Evolutionary conservation across 2,113 vertebrate genomes (phyloP), one percentile per base, ranked within the genome.

Genomic region (Actenoides lindsayi): DNA sequence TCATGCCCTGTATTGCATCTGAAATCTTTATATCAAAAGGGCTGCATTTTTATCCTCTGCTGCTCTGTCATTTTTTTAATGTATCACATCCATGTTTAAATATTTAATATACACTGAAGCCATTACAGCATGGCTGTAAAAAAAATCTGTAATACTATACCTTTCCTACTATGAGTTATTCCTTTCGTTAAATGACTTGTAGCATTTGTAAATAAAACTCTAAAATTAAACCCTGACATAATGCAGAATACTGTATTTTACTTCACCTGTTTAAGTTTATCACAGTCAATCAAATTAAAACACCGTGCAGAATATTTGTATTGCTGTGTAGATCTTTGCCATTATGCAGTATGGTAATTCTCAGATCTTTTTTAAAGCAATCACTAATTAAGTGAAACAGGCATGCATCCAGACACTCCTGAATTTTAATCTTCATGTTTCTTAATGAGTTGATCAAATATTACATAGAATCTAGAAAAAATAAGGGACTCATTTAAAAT

Each of bases 391-490:
- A 94, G 65, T 64, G 41, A 89, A 89, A 73, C 62, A 90, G 89
- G 62, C 91, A 91, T 50, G 54, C 74, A 89, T 94, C 83, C 89
- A 94, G 91, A 65, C 75, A 59, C 37, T 94, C 74, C 57, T 94
- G 95, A 89, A 96, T 97, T 91, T 95, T 96, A 94, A 92, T 89
- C 77, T 90, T 83, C 74, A 35, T 92, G 81, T 83, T 95, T 94
- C 87, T 85, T 93, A 96, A 95, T 91, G 80, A 89, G 57, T 91
- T 84, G 83, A 79, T 95, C 69, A 92, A 94, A 84, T 76, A 92
- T 69, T 89, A 60, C 62, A 41, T 80, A 79, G 88, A 70, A 87
- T 56, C 60, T 64, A 87, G 76, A 87, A 95, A 95, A 95, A 96
- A 92, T 51, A 91, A 31, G 39, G 10, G 30, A 64, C 31, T 74